These are phyloP conservation scores for Suncus etruscus DNA, from an alignment of 2,113 vertebrate species.

Conservation along the genomic window DNA sequence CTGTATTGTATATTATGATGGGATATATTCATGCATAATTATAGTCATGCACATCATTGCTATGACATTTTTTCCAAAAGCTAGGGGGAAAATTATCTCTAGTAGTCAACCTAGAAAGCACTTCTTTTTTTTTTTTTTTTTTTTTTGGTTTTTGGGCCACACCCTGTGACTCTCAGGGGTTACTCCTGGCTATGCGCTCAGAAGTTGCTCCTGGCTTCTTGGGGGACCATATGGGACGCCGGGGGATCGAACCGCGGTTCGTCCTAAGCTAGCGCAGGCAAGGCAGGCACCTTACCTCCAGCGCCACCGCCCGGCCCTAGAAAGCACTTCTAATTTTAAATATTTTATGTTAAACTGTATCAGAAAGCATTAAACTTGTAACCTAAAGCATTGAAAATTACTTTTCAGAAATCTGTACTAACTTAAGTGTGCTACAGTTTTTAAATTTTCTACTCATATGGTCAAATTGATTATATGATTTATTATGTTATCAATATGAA, in stretches of 20 bases:
- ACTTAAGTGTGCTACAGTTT: constrained; percentile 10
- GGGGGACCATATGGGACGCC: too few relatives aligned
- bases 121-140: background rate
- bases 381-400: constrained; percentile 3
- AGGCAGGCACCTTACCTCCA: too few relatives aligned
- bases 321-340: background rate
- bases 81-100: background rate
- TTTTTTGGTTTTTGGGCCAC: too few relatives aligned
- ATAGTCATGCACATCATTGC: background rate
- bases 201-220: too few relatives aligned
- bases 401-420: constrained; percentile 5
- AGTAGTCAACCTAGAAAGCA: constrained; percentile 15
- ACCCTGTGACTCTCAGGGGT: too few relatives aligned
- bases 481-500: background rate
- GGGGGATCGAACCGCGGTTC: too few relatives aligned
- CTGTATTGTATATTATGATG: background rate
- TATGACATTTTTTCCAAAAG: background rate
- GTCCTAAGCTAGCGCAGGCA: too few relatives aligned
- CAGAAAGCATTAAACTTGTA: background rate
- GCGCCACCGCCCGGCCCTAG: too few relatives aligned
- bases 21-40: background rate
- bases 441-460: background rate
- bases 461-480: background rate
- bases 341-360: background rate
- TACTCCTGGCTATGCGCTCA: too few relatives aligned